Conservation (phyloP, 2,888 invertebrate species). For the Muschampia plurimacula region DNA sequence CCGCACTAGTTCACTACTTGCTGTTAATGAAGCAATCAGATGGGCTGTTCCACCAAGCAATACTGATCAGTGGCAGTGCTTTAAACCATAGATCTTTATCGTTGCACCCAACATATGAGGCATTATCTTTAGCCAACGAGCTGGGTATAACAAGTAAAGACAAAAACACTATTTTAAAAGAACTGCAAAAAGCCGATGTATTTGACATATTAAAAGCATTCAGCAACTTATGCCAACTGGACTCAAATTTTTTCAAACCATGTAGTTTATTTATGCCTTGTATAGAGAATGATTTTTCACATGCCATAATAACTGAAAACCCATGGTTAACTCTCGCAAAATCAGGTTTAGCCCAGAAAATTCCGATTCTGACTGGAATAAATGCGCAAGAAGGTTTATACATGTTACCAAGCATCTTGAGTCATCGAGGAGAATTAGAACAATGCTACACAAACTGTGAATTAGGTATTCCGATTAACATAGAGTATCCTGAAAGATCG, state of each 20-base stretch:
- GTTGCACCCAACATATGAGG: slow-evolving; percentile 47
- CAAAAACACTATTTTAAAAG: slow-evolving; percentile 41
- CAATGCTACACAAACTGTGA: slow-evolving; percentile 49
- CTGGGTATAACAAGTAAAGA: slow-evolving; percentile 44
- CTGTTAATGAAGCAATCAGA: slow-evolving; percentile 54
- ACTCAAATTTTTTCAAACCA: slow-evolving; percentile 46
- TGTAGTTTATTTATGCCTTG: slow-evolving; percentile 60
- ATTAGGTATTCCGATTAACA: slow-evolving; percentile 52
- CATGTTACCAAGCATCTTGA: slow-evolving; percentile 44
- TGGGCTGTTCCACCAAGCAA: slow-evolving; percentile 51
- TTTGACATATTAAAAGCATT: slow-evolving; percentile 51
- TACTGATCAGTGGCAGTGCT: slow-evolving; percentile 53
- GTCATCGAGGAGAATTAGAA: slow-evolving; percentile 38
- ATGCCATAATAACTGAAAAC: slow-evolving; percentile 60
- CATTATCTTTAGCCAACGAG: slow-evolving; percentile 46
- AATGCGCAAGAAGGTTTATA: slow-evolving; percentile 63
- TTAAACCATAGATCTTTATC: slow-evolving; percentile 50
- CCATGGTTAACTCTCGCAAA: slow-evolving; percentile 57
- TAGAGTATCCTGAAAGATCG: slow-evolving; percentile 50
- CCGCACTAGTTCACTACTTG: slow-evolving; percentile 57
- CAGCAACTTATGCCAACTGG: slow-evolving; percentile 43
- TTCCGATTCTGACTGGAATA: slow-evolving; percentile 65
- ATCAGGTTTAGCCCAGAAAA: slow-evolving; percentile 57
- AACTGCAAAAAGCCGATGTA: slow-evolving; percentile 45
- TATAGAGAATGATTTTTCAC: slow-evolving; percentile 57